Conservation (phyloP, 2,797 vertebrate genomes). For the Sebastes minor region DNA sequence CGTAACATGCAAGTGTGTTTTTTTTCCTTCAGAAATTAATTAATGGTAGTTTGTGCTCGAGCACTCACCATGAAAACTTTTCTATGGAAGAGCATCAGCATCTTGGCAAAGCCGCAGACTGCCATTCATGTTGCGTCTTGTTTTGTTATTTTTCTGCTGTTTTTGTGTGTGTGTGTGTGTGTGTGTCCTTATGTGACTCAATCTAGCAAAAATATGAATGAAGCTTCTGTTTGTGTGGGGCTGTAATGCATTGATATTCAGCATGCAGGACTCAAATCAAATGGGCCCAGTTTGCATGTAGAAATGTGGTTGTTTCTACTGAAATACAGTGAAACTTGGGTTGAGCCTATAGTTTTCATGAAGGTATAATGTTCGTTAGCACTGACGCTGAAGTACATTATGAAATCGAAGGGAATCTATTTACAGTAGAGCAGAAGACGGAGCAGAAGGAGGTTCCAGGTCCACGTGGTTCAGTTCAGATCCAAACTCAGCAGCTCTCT, state of each 20-base stretch:
- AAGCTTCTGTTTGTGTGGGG: not conserved
- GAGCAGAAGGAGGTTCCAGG: conserved; percentile 43
- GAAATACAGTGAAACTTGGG: too few species aligned
- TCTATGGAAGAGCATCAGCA: conserved; percentile 26
- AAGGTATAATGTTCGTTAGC: not conserved
- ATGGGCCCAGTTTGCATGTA: not conserved
- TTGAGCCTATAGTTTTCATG: not conserved
- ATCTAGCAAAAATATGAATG: conserved; percentile 27
- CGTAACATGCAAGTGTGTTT: not conserved
- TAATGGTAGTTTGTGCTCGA: conserved; percentile 12
- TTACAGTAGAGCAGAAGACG: conserved; percentile 38
- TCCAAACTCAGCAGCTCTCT: conserved; percentile 69
- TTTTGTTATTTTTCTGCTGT: not conserved
- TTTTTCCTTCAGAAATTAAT: conserved; percentile 13
- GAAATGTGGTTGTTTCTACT: not conserved
- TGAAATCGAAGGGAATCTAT: conserved; percentile 3
- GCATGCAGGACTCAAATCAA: not conserved
- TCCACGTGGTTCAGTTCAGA: conserved; percentile 55
- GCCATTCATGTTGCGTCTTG: conserved; percentile 34
- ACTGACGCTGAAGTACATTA: not conserved
- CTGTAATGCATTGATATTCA: conserved; percentile 5
- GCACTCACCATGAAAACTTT: conserved; percentile 37
- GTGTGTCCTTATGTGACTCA: not conserved
- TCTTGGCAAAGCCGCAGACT: conserved; percentile 32
- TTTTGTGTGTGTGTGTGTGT: not conserved